A percentile compares a stretch with the other conserved stretches of the same genome.
These are phyloP conservation scores for Ormyrus thymus DNA, from an alignment of 2,888 invertebrate species.

Conservation along the genomic window DNA sequence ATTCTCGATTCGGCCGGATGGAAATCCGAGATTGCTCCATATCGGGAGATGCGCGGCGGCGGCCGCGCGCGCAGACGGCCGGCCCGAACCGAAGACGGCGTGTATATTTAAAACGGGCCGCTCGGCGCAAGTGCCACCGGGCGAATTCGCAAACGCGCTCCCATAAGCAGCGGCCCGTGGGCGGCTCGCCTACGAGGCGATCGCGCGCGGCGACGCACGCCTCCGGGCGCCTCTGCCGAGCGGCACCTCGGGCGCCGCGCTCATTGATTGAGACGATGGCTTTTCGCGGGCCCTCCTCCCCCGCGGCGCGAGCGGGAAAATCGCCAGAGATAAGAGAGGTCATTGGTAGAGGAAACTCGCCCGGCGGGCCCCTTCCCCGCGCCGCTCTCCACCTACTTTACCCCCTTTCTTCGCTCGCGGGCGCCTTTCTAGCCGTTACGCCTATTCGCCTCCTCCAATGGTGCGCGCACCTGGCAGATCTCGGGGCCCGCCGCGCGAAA, in stretches of 20 bases:
- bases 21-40: conserved; percentile 84
- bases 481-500: background rate
- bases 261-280: background rate
- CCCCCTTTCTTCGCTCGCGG: conserved; percentile 32
- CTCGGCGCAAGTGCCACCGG: background rate
- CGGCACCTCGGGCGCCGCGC: background rate
- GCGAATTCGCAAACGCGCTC: too few species aligned
- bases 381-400: conserved; percentile 49
- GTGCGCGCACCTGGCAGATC: conserved; percentile 39
- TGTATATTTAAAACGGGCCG: conserved; percentile 8
- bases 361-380: conserved; percentile 46
- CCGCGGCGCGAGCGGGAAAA: background rate
- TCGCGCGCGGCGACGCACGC: background rate
- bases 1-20: conserved; percentile 81
- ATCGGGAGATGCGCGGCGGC: conserved; percentile 78
- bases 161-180: too few species aligned
- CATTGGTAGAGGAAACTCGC: conserved; percentile 12
- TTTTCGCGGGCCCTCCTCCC: background rate
- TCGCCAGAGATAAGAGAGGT: conserved; percentile 1
- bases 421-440: conserved; percentile 57
- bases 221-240: conserved; percentile 8
- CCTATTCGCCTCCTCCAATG: conserved; percentile 62
- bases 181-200: background rate
- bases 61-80: conserved; percentile 47
- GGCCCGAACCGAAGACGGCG: background rate